Conservation (phyloP, 2,797 vertebrate genomes). For the Sorex maritimensis region DNA sequence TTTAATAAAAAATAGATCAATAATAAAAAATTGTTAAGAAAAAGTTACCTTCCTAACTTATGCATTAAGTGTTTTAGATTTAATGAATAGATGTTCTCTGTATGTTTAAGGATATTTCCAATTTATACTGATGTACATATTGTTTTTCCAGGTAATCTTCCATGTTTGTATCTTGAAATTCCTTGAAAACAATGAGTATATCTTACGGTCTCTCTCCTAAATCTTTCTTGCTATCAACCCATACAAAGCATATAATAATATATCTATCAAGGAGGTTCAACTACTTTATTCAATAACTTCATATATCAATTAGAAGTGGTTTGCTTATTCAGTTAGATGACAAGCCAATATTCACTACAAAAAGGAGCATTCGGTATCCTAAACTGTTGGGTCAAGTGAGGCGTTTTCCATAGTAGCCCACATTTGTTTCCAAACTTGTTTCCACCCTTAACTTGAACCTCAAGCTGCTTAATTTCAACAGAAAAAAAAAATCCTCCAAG, state of each 20-base stretch:
- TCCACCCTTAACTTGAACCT: background rate
- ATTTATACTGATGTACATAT: background rate
- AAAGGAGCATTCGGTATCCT: background rate
- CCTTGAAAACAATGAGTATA: background rate
- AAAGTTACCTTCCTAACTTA: conserved; percentile 21
- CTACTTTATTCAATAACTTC: background rate
- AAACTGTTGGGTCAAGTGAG: background rate
- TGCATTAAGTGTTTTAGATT: background rate
- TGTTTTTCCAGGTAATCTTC: background rate
- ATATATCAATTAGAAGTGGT: background rate
- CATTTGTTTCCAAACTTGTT: background rate
- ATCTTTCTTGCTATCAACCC: background rate
- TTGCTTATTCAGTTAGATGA: background rate
- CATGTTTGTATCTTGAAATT: conserved; percentile 26
- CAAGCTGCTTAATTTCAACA: background rate
- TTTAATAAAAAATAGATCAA: too few relatives aligned
- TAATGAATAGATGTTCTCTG: background rate
- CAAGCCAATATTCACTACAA: background rate
- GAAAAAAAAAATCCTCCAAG: background rate
- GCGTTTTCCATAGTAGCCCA: background rate
- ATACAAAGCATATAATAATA: background rate
- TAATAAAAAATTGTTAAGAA: background rate
- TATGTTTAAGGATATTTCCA: conserved; percentile 41
- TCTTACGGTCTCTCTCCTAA: background rate
- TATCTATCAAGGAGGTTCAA: background rate